Conservation (phyloP, 2,797 vertebrate genomes). For the Paratrypauchen microcephalus region DNA sequence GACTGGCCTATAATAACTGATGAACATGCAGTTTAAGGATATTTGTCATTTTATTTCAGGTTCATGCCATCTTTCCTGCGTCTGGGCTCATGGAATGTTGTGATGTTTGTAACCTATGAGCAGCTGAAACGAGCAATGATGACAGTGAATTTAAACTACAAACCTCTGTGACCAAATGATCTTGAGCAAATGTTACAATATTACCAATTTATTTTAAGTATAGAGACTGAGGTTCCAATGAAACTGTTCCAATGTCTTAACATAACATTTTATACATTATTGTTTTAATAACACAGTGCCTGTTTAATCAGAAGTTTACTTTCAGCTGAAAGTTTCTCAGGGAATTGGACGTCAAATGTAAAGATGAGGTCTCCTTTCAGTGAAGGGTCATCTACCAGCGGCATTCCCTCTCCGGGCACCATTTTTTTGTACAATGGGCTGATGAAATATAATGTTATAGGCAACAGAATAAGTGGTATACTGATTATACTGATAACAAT, state of each 20-base stretch:
- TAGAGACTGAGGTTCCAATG: background rate
- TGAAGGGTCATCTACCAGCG: slow-evolving; percentile 70
- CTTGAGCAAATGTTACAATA: slow-evolving; percentile 16
- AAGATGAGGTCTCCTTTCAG: slow-evolving; percentile 86
- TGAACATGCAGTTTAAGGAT: slow-evolving; percentile 1
- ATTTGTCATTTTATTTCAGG: slow-evolving; percentile 61
- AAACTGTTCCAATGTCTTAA: slow-evolving; percentile 2
- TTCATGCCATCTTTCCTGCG: slow-evolving; percentile 92
- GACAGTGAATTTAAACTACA: slow-evolving; percentile 62
- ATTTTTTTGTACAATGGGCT: slow-evolving; percentile 88
- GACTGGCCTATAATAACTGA: background rate
- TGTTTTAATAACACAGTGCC: slow-evolving; percentile 65
- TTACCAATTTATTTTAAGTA: slow-evolving; percentile 14
- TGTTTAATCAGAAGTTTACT: slow-evolving; percentile 80
- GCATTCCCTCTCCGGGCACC: slow-evolving; percentile 91
- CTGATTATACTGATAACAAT: background rate
- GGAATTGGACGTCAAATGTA: slow-evolving; percentile 86
- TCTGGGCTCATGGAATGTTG: slow-evolving; percentile 92
- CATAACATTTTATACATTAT: background rate
- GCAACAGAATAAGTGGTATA: background rate
- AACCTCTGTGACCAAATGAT: slow-evolving; percentile 52
- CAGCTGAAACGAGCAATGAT: slow-evolving; percentile 89
- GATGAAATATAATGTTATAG: slow-evolving; percentile 32
- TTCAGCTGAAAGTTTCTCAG: slow-evolving; percentile 79
- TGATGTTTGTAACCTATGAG: slow-evolving; percentile 95